These are phyloP conservation scores for Eurytoma adleriae DNA, from an alignment of 2,888 invertebrate species.

Conservation along the genomic window DNA sequence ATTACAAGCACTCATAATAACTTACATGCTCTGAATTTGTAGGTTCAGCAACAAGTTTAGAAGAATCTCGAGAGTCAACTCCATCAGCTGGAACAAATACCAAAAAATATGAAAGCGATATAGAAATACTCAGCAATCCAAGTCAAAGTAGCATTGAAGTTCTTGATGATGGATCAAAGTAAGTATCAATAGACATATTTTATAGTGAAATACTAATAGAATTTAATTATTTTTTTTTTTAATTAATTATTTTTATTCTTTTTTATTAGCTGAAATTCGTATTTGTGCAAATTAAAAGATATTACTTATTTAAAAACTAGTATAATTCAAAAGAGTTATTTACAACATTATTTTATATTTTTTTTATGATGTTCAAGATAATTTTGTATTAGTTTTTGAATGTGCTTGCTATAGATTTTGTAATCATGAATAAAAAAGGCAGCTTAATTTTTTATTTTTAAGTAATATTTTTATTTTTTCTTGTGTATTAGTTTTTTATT, in stretches of 20 bases:
- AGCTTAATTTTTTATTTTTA: background rate
- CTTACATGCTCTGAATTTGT: background rate
- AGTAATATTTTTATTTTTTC: too few relatives aligned
- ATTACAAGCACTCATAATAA: background rate
- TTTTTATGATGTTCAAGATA: background rate
- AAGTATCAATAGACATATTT: conserved; percentile 54
- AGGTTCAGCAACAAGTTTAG: conserved; percentile 76
- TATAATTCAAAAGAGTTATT: too few relatives aligned
- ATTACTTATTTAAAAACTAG: too few relatives aligned
- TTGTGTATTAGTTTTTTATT: background rate
- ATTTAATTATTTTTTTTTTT: background rate
- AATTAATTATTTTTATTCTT: background rate
- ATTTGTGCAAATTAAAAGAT: too few relatives aligned
- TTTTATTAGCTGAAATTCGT: background rate
- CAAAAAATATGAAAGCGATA: conserved; percentile 80
- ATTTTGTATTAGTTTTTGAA: background rate
- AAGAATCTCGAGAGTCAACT: conserved; percentile 73
- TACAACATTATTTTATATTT: background rate
- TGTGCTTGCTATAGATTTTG: background rate
- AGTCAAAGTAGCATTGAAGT: conserved; percentile 85
- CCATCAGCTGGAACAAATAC: conserved; percentile 69
- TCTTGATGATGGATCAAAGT: conserved; percentile 77
- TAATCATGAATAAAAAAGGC: background rate
- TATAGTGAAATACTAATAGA: too few relatives aligned
- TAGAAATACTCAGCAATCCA: conserved; percentile 84